Base-by-base conservation (phyloP, 2,888 invertebrate species). In the Cephus runcator region DNA sequence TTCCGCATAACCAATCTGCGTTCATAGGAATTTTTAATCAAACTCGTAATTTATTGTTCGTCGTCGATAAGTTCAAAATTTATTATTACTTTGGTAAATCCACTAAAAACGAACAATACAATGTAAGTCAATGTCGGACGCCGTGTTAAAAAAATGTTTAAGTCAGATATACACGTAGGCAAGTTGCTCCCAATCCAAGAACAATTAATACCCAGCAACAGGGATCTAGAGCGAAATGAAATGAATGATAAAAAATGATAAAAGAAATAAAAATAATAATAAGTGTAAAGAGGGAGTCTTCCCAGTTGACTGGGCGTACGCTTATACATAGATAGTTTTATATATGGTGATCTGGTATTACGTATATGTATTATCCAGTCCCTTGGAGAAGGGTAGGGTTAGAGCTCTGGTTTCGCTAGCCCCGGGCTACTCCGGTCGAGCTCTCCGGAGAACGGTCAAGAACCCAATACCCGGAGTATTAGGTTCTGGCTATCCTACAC, bases 401-500 rank as follows among this genome's bases (percentile, higher is more conserved):
- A 79, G 85, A 85, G 85, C 88, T 88, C 87, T 87, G 87, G 88
- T 87, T 87, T 87, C 84, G 84, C 83, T 82, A 84, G 88, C 86
- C 87, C 84, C 82, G 83, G 85, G 87, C 85, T 81, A 83, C 82
- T 76, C 74, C 75, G 69, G 80, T 79, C 80, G 79, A 80, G 80
- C 6, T 31, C 71, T 71, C 82, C 79, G 78, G 82, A 81, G 84
- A 86, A 84, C 84, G 85, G 85, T 84, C 86, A 86, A 87, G 85
- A 87, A 86, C 85, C 85, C 83, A 85, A 85, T 84, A 83, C 81
- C 81, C 82, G 31, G 71, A 71, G 71, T 71, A 71, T 71, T 71
- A 71, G 71, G 71, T 71, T 71, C 71, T 71, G 71, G 71, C 71
- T 71, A 71, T 71, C 71, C 71, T 33, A 71, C 71, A 71, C 71